These are phyloP conservation scores for Cheilinus undulatus DNA, from an alignment of 2,113 vertebrate species.

Conservation along the genomic window DNA sequence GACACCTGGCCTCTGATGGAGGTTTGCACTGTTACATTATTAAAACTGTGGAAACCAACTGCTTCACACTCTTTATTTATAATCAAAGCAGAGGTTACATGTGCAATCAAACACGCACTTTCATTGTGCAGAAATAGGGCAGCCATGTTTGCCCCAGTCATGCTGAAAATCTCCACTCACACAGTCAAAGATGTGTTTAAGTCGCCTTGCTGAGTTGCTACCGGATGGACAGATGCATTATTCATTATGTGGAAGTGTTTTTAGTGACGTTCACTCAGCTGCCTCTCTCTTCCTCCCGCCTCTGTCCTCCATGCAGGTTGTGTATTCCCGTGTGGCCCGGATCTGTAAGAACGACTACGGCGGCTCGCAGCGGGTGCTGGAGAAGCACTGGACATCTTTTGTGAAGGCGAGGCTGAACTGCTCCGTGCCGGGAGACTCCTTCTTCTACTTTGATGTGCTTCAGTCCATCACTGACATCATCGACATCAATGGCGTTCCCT, in stretches of 20 bases:
- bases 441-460: conserved; percentile 99
- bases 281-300: conserved; percentile 31
- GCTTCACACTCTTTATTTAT: conserved; percentile 72
- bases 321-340: conserved; percentile 97
- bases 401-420: conserved; percentile 97
- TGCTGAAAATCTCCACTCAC: conserved; percentile 32
- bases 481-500: conserved; percentile 91
- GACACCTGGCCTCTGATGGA: conserved; percentile 83
- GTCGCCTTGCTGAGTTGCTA: conserved; percentile 43
- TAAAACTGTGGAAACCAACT: conserved; percentile 81
- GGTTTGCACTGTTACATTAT: conserved; percentile 89
- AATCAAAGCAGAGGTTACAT: conserved; percentile 70
- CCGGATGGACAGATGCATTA: conserved; percentile 74
- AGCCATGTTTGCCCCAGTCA: conserved; percentile 37
- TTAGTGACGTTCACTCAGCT: conserved; percentile 61
- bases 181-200: conserved; percentile 47
- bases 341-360: conserved; percentile 99
- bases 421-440: conserved; percentile 96
- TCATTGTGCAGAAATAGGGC: conserved; percentile 2
- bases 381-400: conserved; percentile 99
- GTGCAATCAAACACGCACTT: conserved; percentile 29
- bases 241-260: conserved; percentile 72
- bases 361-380: conserved; percentile 96
- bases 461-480: conserved; percentile 97
- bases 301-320: conserved; percentile 83